Conservation (phyloP, 2,797 vertebrate species). For the Platyrinchus mystaceus region DNA sequence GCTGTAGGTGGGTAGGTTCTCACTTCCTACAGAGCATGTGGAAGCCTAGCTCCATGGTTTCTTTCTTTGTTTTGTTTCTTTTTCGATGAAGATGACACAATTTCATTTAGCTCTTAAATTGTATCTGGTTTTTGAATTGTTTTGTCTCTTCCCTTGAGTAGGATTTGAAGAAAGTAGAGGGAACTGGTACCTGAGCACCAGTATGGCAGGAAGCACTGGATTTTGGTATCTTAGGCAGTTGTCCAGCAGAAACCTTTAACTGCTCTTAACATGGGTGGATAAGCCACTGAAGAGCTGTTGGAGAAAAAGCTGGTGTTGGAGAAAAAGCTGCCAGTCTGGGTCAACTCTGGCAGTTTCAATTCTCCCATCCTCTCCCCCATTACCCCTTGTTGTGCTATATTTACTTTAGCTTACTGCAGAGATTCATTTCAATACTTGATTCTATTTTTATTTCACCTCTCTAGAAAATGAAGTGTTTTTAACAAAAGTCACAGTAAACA, state of each 20-base stretch:
- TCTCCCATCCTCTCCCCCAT: neutral
- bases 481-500: neutral
- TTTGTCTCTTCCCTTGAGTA: neutral
- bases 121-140: neutral
- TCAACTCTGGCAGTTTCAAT: neutral
- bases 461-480: neutral
- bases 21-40: neutral
- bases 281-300: neutral
- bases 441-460: slow-evolving; percentile 25
- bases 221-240: fast-evolving
- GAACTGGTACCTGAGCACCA: neutral
- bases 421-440: neutral
- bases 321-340: neutral
- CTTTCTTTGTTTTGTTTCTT: neutral
- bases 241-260: neutral
- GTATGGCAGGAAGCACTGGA: neutral
- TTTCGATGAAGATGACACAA: neutral
- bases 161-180: neutral
- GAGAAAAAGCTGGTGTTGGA: neutral
- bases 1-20: neutral
- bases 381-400: neutral
- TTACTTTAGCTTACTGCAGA: neutral
- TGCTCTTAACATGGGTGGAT: neutral
- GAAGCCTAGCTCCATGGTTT: neutral
- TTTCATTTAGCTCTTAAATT: neutral